Percentiles rank a stretch among this genome's conserved stretches.
phyloP scores from a whole-genome alignment of 2,113 vertebrate genomes.

The Oryzias curvinotus region DNA sequence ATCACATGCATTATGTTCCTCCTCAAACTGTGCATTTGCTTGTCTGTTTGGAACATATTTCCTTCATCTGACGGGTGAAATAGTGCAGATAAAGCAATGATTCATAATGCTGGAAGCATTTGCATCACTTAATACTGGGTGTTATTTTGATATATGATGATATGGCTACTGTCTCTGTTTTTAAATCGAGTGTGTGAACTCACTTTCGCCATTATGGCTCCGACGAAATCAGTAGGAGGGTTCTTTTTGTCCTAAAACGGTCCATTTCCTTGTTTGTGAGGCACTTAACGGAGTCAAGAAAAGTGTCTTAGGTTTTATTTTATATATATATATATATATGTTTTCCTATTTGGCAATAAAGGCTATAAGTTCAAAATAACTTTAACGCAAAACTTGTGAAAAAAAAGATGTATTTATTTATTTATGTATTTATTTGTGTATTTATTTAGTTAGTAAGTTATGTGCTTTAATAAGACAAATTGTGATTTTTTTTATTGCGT shows the following conservation, averaged over 20 bases:
- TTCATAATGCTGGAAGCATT: slow-evolving; percentile 94
- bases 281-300: slow-evolving; percentile 41
- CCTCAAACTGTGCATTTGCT: slow-evolving; percentile 93
- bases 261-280: slow-evolving; percentile 69
- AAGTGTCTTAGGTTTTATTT: slow-evolving; percentile 3
- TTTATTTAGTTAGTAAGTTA: too few relatives aligned
- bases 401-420: too few relatives aligned
- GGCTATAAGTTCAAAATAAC: too few relatives aligned
- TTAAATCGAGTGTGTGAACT: slow-evolving; percentile 49
- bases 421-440: not conserved
- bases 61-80: slow-evolving; percentile 93
- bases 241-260: slow-evolving; percentile 58
- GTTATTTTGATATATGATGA: slow-evolving; percentile 98
- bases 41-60: slow-evolving; percentile 84
- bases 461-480: slow-evolving; percentile 26
- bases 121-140: slow-evolving; percentile 87
- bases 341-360: too few relatives aligned
- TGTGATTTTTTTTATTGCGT: slow-evolving; percentile 3
- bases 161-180: slow-evolving; percentile 77
- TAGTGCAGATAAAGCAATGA: slow-evolving; percentile 99
- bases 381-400: too few relatives aligned
- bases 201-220: slow-evolving; percentile 68
- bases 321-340: too few relatives aligned
- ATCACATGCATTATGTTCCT: slow-evolving; percentile 92
- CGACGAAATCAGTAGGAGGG: slow-evolving; percentile 68